Conservation (phyloP, 35 echinoderm and acorn worm species). For the Acanthaster planci region DNA sequence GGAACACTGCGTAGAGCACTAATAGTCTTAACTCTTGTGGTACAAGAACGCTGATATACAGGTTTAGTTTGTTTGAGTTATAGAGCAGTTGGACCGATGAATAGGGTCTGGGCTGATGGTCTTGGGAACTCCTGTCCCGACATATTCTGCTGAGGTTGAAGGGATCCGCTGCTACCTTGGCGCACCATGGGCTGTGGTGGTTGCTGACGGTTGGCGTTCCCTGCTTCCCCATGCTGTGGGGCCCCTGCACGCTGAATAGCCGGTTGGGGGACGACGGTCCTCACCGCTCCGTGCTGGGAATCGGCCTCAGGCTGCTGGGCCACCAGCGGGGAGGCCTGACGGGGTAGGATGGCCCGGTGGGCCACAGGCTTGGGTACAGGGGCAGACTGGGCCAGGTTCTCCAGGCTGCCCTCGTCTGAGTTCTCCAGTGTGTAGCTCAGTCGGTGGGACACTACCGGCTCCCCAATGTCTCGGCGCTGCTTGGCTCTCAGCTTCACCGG, state of each 20-base stretch:
- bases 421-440: neutral
- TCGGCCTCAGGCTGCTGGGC: neutral
- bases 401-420: conserved; percentile 8
- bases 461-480: neutral
- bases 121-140: conserved; percentile 24
- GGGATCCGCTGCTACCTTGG: conserved; percentile 1
- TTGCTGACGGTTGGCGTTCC: conserved; percentile 1
- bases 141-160: conserved; percentile 1
- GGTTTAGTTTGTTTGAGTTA: too few relatives aligned
- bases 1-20: too few relatives aligned
- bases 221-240: neutral
- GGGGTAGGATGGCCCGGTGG: neutral
- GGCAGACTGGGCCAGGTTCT: conserved; percentile 8
- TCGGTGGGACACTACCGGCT: conserved; percentile 4
- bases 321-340: neutral
- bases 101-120: neutral
- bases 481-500: neutral
- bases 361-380: conserved; percentile 1
- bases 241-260: neutral
- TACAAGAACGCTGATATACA: too few relatives aligned
- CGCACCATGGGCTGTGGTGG: neutral
- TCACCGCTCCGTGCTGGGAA: neutral
- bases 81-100: neutral
- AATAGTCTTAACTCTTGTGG: too few relatives aligned
- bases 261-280: neutral